Conservation (phyloP, 1,140 invertebrate species). For the Coelopa frigida region DNA sequence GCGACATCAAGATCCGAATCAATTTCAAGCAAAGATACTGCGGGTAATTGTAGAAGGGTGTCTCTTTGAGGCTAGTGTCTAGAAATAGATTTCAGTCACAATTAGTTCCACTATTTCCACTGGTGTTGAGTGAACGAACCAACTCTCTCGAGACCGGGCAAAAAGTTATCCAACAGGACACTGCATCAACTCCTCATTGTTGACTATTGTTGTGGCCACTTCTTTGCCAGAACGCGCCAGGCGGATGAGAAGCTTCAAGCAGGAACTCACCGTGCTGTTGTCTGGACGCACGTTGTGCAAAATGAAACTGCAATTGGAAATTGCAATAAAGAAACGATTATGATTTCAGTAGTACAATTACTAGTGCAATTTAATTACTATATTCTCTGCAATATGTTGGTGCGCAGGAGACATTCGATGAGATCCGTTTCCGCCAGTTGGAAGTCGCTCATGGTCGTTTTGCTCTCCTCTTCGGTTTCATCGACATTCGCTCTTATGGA, state of each 20-base stretch:
- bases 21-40: slow-evolving; percentile 34
- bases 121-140: slow-evolving; percentile 9
- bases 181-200: slow-evolving; percentile 51
- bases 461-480: slow-evolving; percentile 51
- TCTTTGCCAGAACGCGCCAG: slow-evolving; percentile 60
- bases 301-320: slow-evolving; percentile 54
- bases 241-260: slow-evolving; percentile 63
- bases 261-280: slow-evolving; percentile 57
- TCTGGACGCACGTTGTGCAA: slow-evolving; percentile 57
- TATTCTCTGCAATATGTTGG: slow-evolving; percentile 65
- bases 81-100: not conserved
- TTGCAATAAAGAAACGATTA: not conserved
- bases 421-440: slow-evolving; percentile 72
- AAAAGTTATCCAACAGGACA: slow-evolving; percentile 53
- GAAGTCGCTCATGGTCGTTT: slow-evolving; percentile 69
- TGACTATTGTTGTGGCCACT: slow-evolving; percentile 51
- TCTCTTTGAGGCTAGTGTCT: slow-evolving; percentile 6
- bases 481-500: slow-evolving; percentile 25
- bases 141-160: slow-evolving; percentile 42
- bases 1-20: slow-evolving; percentile 29
- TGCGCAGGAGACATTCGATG: slow-evolving; percentile 63
- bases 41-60: slow-evolving; percentile 27
- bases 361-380: slow-evolving; percentile 43
- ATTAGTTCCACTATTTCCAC: not conserved
- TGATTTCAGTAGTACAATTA: not conserved